These are phyloP conservation scores for Actenoides lindsayi DNA, from an alignment of 2,113 vertebrate species.

Conservation along the genomic window DNA sequence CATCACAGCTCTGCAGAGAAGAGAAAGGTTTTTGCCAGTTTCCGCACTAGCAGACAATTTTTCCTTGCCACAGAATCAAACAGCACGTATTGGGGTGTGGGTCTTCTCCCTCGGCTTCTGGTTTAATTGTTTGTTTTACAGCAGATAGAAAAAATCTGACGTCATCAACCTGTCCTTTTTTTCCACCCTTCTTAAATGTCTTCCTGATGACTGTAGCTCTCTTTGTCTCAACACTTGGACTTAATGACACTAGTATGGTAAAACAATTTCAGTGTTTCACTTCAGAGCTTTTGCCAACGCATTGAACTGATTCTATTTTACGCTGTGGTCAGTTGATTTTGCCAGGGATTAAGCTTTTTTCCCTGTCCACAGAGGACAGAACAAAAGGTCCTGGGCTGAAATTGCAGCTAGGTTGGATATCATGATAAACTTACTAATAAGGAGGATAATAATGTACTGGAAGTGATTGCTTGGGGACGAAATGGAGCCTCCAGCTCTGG, in stretches of 20 bases:
- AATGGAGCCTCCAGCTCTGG: neutral
- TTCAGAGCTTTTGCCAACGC: neutral
- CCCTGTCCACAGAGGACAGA: neutral
- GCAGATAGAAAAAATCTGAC: neutral
- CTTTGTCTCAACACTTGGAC: neutral
- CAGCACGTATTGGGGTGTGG: neutral
- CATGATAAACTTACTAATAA: neutral
- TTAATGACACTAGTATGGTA: neutral
- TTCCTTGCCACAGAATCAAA: neutral
- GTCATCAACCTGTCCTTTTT: neutral
- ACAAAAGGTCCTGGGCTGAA: neutral
- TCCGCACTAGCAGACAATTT: neutral
- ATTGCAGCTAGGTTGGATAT: neutral
- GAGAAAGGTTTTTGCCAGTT: neutral
- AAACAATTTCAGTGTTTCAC: neutral
- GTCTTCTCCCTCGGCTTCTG: neutral
- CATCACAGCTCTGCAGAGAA: neutral
- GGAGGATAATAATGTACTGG: neutral
- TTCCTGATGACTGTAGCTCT: neutral
- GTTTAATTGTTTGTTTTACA: neutral
- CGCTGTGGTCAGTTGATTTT: neutral
- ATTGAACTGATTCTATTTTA: neutral
- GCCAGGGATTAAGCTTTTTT: neutral
- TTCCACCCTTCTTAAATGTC: neutral
- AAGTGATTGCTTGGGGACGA: neutral